Base-by-base conservation (phyloP, 2,113 vertebrate species). In the Jaculus jaculus region DNA sequence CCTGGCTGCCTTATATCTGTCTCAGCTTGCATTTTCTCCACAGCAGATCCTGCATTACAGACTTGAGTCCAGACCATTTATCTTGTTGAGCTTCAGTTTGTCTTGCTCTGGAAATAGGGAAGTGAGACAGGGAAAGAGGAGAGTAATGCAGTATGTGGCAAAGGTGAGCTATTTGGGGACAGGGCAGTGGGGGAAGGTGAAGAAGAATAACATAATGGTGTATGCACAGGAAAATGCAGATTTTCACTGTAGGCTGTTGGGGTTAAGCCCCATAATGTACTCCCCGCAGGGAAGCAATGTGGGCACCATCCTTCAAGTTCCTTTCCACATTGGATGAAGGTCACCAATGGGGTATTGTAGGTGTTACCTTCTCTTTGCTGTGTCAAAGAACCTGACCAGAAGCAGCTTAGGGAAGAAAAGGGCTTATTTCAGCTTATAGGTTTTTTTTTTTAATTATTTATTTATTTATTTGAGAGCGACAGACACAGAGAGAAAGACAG, bases 41-140 rank as follows among this genome's bases (percentile, higher is more conserved):
- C 65, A 82, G 79, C 60, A 68, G 68, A 72, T 21, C 7, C 68
- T 28, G 28, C 68, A n/a, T 74, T 18, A 65, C 39, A 69, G 23
- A 63, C 32, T 18, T 86, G 17, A 17, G 16, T 28, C 47, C 75
- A 89, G 58, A 94, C 69, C 32, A 32, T 4, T 63, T 3, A 6
- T 21, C 77, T 63, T 20, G 4, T 75, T 69, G 84, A 68, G 23
- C 17, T 80, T 92, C 47, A 11, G 34, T 93, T 87, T 78, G 16
- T 42, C 91, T 82, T 82, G 26, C 74, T 95, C 58, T 89, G 34
- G 23, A 80, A 54, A 37, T 34, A 3, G 30, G 4, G 39, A 86
- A 20, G 3, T 60, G 32, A 87, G n/a, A 54, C 32, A 74, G 21
- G 18, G 18, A 78, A 83, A 23, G 11, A 75, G 51, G 79, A 0